Evolutionary conservation across 2,113 vertebrate genomes (phyloP).

Genomic region (Tetrao urogallus): DNA sequence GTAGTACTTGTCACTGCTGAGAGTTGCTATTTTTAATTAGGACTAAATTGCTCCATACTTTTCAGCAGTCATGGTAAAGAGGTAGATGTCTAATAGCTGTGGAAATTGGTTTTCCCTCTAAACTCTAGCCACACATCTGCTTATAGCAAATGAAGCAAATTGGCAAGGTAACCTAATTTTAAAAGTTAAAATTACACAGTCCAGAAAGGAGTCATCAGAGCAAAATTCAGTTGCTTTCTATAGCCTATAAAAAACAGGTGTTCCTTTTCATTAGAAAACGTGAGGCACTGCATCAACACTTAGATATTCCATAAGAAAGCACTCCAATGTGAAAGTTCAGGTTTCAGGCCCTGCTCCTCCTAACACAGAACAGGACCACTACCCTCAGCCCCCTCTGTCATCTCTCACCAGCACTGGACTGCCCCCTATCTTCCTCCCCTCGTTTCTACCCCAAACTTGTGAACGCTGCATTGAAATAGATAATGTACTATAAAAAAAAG

Average conservation of each 20-base stretch:
- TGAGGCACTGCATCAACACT: accelerated
- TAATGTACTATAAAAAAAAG: not conserved
- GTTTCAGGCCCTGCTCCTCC: not conserved
- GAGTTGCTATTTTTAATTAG: slow-evolving; percentile 20
- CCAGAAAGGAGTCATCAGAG: not conserved
- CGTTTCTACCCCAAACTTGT: not conserved
- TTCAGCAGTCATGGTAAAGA: not conserved
- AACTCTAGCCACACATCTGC: not conserved
- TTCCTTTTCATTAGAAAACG: not conserved
- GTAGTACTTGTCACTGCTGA: not conserved
- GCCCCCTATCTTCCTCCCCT: not conserved
- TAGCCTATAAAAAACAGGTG: not conserved
- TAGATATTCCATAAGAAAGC: not conserved
- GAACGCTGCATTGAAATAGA: not conserved
- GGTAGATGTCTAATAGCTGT: not conserved
- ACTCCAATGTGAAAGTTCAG: too few species aligned
- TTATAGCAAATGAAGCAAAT: not conserved
- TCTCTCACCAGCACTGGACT: not conserved
- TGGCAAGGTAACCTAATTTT: not conserved
- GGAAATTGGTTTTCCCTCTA: not conserved
- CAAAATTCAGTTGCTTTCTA: not conserved
- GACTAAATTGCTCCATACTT: not conserved
- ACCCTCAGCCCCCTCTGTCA: accelerated
- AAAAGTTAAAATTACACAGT: not conserved
- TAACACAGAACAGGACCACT: not conserved